Evolutionary conservation across 2,888 invertebrate genomes (phyloP).

Genomic region (Kryphioiulus occultus): DNA sequence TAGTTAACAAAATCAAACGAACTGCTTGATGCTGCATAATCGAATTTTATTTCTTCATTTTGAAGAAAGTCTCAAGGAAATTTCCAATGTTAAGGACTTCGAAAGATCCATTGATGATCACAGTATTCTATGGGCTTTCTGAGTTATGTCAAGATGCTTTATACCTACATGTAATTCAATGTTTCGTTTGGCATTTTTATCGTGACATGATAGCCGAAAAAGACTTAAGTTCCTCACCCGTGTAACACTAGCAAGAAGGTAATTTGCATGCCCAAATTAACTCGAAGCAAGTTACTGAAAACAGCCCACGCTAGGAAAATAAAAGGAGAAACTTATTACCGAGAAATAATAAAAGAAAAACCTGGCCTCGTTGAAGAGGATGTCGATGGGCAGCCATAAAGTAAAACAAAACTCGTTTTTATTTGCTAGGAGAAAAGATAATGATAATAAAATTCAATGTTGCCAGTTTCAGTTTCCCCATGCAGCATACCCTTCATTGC

Average conservation of each 20-base stretch:
- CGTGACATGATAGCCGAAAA: background rate
- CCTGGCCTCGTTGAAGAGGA: background rate
- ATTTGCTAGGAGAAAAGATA: slow-evolving; percentile 20
- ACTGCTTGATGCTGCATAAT: too few relatives aligned
- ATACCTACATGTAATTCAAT: background rate
- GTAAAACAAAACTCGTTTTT: slow-evolving; percentile 6
- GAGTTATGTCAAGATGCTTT: too few relatives aligned
- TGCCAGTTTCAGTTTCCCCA: background rate
- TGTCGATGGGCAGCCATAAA: background rate
- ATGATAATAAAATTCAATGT: slow-evolving; percentile 21
- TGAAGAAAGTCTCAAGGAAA: too few relatives aligned
- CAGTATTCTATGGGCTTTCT: too few relatives aligned
- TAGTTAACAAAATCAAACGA: too few relatives aligned
- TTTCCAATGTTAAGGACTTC: too few relatives aligned
- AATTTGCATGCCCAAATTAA: background rate
- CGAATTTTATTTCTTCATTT: too few relatives aligned
- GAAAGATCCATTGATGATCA: too few relatives aligned
- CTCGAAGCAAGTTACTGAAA: background rate
- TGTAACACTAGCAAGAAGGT: background rate
- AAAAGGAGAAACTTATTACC: background rate
- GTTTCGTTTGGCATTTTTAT: background rate
- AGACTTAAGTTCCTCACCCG: background rate
- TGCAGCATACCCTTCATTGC: background rate
- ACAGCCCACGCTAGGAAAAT: background rate
- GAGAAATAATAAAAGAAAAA: background rate